phyloP scores from a whole-genome alignment of 2,888 invertebrate genomes.

The Hyppa rectilinea region DNA sequence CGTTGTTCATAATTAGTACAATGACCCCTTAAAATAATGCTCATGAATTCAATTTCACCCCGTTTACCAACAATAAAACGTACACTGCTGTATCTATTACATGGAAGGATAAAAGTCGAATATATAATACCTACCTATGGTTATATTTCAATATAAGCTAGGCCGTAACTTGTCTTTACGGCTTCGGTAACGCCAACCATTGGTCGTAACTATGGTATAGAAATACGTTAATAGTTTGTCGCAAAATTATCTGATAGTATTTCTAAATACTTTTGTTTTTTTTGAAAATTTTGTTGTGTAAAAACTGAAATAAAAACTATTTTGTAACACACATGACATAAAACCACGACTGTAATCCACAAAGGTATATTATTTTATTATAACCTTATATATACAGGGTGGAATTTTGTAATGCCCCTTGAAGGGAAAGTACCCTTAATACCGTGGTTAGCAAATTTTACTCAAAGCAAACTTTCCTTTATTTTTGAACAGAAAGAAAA shows the following conservation, averaged over 20 bases:
- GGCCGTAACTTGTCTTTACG: constrained; percentile 55
- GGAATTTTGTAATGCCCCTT: no score
- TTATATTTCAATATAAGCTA: constrained; percentile 54
- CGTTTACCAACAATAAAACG: not conserved
- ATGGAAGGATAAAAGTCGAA: constrained; percentile 37
- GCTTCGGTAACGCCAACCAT: constrained; percentile 34
- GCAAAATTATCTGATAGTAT: not conserved
- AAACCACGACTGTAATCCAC: not conserved
- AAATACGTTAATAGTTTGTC: constrained; percentile 11
- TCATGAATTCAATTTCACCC: no score
- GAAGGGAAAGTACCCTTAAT: no score
- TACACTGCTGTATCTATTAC: constrained; percentile 27
- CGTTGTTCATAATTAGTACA: no score
- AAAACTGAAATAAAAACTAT: not conserved
- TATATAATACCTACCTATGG: constrained; percentile 30
- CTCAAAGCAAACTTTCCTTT: no score
- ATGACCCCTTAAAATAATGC: no score
- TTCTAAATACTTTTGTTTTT: not conserved
- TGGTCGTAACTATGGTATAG: constrained; percentile 13
- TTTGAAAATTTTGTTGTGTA: not conserved
- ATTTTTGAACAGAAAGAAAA: no score
- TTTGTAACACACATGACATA: not conserved
- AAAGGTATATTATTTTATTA: no score
- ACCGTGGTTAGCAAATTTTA: no score
- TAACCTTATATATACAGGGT: no score